phyloP scores from a whole-genome alignment of 2,888 invertebrate genomes.

The Xylota sylvarum region DNA sequence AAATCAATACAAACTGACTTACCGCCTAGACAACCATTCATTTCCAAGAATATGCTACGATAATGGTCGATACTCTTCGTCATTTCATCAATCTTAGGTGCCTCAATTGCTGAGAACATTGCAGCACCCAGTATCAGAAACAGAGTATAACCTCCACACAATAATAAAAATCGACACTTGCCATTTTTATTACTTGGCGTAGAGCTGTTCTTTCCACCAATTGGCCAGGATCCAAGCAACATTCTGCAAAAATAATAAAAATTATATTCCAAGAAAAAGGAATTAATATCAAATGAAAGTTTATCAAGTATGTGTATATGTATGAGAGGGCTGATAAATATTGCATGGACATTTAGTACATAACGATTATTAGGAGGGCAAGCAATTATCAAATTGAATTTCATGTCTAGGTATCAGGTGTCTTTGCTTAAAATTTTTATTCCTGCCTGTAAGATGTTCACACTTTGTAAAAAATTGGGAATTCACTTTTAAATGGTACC shows the following conservation, averaged over 20 bases:
- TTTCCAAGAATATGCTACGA: constrained; percentile 87
- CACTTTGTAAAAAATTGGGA: background rate
- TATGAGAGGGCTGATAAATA: constrained; percentile 38
- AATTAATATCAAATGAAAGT: constrained; percentile 55
- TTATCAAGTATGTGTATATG: no score
- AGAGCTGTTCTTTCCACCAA: constrained; percentile 79
- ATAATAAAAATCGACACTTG: constrained; percentile 84
- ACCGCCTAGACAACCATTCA: constrained; percentile 89
- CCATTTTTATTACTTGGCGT: constrained; percentile 82
- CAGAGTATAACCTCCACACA: constrained; percentile 86
- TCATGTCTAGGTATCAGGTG: constrained; percentile 4
- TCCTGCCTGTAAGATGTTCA: background rate
- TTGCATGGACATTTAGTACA: constrained; percentile 16
- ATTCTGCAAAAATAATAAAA: constrained; percentile 77
- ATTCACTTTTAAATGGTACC: no score
- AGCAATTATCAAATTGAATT: constrained; percentile 45
- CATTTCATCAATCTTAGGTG: constrained; percentile 88
- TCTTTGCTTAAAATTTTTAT: background rate
- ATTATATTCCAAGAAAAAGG: constrained; percentile 30
- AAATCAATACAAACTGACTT: constrained; percentile 79
- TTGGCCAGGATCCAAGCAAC: constrained; percentile 81
- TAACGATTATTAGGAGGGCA: constrained; percentile 11
- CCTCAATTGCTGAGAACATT: constrained; percentile 92
- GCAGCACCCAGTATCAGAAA: constrained; percentile 90
- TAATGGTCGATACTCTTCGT: constrained; percentile 86